phyloP scores from a whole-genome alignment of 2,888 invertebrate species.

The Apocheima hispidaria region DNA sequence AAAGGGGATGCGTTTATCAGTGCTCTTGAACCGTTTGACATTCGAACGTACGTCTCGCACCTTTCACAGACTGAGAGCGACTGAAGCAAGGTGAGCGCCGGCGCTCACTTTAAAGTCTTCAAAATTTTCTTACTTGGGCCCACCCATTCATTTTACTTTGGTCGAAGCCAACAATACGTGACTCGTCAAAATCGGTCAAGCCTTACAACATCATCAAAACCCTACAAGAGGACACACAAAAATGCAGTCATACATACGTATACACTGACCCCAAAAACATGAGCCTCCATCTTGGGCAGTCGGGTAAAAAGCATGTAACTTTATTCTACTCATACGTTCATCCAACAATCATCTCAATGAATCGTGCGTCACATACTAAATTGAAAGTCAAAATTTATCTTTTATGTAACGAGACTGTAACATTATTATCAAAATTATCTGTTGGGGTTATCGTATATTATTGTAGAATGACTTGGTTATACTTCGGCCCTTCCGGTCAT shows the following conservation, averaged over 20 bases:
- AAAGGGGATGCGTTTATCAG: too few relatives aligned
- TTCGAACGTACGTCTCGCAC: too few relatives aligned
- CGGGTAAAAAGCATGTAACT: not conserved
- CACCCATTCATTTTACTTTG: too few relatives aligned
- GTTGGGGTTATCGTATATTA: constrained; percentile 20
- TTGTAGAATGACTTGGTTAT: not conserved
- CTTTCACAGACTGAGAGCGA: too few relatives aligned
- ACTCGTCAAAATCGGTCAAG: too few relatives aligned
- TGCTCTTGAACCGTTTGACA: too few relatives aligned
- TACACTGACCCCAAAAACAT: not conserved
- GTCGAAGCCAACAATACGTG: too few relatives aligned
- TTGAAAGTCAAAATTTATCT: constrained; percentile 58
- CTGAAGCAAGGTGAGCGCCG: too few relatives aligned
- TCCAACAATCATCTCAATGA: not conserved
- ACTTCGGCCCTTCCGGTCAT: constrained; percentile 49
- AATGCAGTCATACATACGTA: not conserved
- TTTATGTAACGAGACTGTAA: not conserved
- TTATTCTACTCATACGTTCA: too few relatives aligned
- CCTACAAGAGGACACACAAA: not conserved
- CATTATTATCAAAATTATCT: not conserved
- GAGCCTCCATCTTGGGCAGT: not conserved
- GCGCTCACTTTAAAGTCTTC: too few relatives aligned
- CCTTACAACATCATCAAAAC: not conserved
- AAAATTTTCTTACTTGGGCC: too few relatives aligned
- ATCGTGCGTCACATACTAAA: constrained; percentile 30